Conservation (phyloP, 2,113 vertebrate species). For the Nannobrachium achirus region DNA sequence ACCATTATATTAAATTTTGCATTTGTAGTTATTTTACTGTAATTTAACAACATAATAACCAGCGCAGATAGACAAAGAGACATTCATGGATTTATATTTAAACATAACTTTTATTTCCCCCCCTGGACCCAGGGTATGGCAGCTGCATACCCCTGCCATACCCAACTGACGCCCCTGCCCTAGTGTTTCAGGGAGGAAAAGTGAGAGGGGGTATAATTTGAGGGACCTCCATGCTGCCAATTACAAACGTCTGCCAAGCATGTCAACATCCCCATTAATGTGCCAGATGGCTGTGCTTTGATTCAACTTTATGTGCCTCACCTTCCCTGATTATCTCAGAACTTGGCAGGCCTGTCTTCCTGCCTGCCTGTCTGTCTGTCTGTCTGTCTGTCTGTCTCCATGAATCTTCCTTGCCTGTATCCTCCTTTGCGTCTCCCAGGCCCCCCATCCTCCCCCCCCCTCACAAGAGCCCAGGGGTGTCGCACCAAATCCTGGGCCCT, state of each 20-base stretch:
- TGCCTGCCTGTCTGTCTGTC: slow-evolving; percentile 10
- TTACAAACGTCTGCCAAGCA: slow-evolving; percentile 39
- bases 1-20: too few species aligned
- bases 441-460: slow-evolving; percentile 1
- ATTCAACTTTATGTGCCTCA: slow-evolving; percentile 47
- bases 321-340: slow-evolving; percentile 54
- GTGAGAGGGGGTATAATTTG: slow-evolving; percentile 29
- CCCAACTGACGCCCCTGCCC: too few species aligned
- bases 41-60: too few species aligned
- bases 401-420: slow-evolving; percentile 6
- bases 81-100: too few species aligned
- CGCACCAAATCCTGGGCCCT: too few species aligned
- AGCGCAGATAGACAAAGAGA: too few species aligned
- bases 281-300: slow-evolving; percentile 53
- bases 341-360: slow-evolving; percentile 19
- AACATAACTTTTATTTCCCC: too few species aligned
- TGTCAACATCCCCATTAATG: slow-evolving; percentile 44
- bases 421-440: slow-evolving; percentile 6
- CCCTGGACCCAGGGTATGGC: too few species aligned
- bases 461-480: too few species aligned
- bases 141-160: too few species aligned
- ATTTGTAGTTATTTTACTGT: too few species aligned
- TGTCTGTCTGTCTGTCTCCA: not conserved
- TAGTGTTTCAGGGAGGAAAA: slow-evolving; percentile 2
- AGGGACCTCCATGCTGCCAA: slow-evolving; percentile 25